phyloP scores from a whole-genome alignment of 2,888 invertebrate genomes.

The Microdon myrmicae region DNA sequence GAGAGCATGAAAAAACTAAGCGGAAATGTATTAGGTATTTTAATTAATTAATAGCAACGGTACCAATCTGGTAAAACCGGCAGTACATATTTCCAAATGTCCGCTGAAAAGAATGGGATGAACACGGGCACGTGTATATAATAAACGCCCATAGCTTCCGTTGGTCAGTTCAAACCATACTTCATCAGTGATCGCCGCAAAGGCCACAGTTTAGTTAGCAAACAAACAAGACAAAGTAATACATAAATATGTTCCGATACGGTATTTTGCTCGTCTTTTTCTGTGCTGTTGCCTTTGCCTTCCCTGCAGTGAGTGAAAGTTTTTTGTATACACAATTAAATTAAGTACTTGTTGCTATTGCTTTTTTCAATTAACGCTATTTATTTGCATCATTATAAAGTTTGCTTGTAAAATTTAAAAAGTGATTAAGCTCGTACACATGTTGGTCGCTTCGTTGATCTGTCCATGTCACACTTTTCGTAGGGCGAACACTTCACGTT shows the following conservation, averaged over 20 bases:
- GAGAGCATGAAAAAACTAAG: conserved; percentile 22
- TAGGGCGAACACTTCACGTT: conserved; percentile 76
- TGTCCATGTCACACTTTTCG: conserved; percentile 77
- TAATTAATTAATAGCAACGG: conserved; percentile 44
- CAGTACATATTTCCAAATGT: conserved; percentile 46
- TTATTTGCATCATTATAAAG: conserved; percentile 11
- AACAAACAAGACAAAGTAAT: conserved; percentile 2
- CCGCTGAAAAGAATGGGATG: conserved; percentile 3
- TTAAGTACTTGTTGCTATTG: not conserved
- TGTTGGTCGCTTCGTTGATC: conserved; percentile 73
- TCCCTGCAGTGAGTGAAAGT: conserved; percentile 62
- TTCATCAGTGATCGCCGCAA: conserved; percentile 59
- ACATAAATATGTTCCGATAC: conserved; percentile 59
- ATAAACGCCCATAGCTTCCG: conserved; percentile 32
- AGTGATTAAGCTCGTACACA: conserved; percentile 69
- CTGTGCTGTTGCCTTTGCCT: conserved; percentile 58
- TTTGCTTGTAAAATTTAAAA: conserved; percentile 4
- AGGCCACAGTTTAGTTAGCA: conserved; percentile 2
- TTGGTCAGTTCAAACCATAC: conserved; percentile 62
- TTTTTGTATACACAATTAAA: conserved; percentile 14
- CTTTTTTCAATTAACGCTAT: conserved; percentile 10
- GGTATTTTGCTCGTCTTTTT: conserved; percentile 62
- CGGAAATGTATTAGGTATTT: conserved; percentile 48
- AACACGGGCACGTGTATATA: conserved; percentile 35
- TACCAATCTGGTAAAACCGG: conserved; percentile 47